Evolutionary conservation across 2,888 invertebrate genomes (phyloP).

Genomic region (Cheilosia urbana): DNA sequence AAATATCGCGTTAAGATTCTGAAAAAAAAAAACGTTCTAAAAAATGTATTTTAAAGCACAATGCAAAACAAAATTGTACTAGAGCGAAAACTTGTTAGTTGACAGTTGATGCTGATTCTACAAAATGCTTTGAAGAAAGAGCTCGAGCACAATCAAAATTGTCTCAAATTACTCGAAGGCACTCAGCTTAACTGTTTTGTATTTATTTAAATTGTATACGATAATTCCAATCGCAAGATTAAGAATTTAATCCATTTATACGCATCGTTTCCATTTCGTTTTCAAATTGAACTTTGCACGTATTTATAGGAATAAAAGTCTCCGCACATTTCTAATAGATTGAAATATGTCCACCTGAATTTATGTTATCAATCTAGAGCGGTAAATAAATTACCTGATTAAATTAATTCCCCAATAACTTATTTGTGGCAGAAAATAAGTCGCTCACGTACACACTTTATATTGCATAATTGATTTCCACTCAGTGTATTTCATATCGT

Average conservation of each 20-base stretch:
- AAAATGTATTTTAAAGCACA: too few relatives aligned
- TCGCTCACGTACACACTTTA: constrained; percentile 1
- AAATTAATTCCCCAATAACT: constrained; percentile 9
- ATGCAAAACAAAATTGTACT: too few relatives aligned
- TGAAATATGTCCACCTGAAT: constrained; percentile 14
- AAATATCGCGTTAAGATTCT: too few relatives aligned
- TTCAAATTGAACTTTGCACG: constrained; percentile 1
- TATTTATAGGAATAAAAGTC: background rate
- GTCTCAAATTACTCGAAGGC: background rate
- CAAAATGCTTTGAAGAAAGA: too few relatives aligned
- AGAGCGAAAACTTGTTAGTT: too few relatives aligned
- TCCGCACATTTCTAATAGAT: background rate
- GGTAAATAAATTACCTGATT: constrained; percentile 38
- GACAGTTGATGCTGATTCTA: too few relatives aligned
- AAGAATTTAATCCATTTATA: background rate
- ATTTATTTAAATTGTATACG: background rate
- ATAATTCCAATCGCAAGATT: background rate
- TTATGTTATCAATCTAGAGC: constrained; percentile 27
- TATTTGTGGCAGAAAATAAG: constrained; percentile 14
- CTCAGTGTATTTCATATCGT: background rate
- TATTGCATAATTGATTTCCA: constrained; percentile 28
- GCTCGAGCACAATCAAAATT: too few relatives aligned
- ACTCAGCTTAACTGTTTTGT: background rate
- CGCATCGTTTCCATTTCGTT: background rate
- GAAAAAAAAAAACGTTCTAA: too few relatives aligned